A percentile compares a stretch with the other conserved stretches of the same genome.
Conservation (phyloP, 64 coral and sea anemone genomes). For the Cladopsammia gracilis region DNA sequence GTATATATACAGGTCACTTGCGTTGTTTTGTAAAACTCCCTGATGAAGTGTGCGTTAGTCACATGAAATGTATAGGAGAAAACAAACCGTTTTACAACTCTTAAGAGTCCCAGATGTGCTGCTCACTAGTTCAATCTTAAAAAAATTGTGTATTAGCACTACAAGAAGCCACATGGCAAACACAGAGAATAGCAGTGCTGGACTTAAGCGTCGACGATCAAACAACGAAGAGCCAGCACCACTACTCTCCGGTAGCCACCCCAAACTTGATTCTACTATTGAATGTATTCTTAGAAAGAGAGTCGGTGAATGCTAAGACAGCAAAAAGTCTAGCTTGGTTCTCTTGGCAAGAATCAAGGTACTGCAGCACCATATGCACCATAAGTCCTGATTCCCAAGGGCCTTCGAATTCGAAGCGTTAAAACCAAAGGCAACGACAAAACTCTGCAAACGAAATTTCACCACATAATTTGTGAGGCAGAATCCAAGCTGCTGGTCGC, state of each 20-base stretch:
- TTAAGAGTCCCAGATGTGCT: too few species aligned
- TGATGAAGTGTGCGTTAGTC: too few species aligned
- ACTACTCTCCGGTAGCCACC: constrained; percentile 9
- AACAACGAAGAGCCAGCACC: not conserved
- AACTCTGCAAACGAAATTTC: constrained; percentile 49
- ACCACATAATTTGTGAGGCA: too few species aligned
- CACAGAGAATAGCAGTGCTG: not conserved
- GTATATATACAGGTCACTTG: too few species aligned
- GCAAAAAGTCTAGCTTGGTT: constrained; percentile 18
- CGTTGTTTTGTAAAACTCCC: too few species aligned
- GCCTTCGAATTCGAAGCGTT: constrained; percentile 44
- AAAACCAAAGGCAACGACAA: constrained; percentile 48
- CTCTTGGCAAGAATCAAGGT: constrained; percentile 33
- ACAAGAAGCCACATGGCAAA: constrained; percentile 18
- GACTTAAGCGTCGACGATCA: not conserved
- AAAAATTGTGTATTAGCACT: not conserved
- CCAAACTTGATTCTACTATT: constrained; percentile 42
- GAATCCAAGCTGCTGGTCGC: too few species aligned
- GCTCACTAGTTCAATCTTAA: too few species aligned
- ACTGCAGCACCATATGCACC: constrained; percentile 35
- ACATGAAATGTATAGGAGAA: too few species aligned
- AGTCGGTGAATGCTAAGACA: constrained; percentile 17
- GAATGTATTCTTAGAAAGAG: constrained; percentile 29
- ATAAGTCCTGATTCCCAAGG: constrained; percentile 39
- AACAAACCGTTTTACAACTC: too few species aligned